Conservation (phyloP, 2,888 invertebrate genomes). For the Tenthredo amoena region DNA sequence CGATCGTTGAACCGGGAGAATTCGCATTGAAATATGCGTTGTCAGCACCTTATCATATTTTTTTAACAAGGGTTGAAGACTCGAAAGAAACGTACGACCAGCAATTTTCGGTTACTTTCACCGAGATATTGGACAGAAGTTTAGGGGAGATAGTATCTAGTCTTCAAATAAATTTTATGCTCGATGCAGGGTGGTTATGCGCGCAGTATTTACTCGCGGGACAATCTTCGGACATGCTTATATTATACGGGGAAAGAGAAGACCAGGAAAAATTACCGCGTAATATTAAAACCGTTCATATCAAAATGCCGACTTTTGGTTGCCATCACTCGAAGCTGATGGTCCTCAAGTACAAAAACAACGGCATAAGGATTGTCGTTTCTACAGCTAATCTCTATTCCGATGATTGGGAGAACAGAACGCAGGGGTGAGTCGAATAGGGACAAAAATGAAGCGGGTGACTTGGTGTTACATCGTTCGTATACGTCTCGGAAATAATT, state of each 20-base stretch:
- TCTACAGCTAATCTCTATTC: slow-evolving; percentile 95
- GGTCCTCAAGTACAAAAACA: slow-evolving; percentile 90
- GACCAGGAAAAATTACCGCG: slow-evolving; percentile 61
- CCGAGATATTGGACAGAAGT: slow-evolving; percentile 89
- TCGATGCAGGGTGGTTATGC: slow-evolving; percentile 93
- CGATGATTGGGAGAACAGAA: slow-evolving; percentile 96
- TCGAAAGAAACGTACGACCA: slow-evolving; percentile 83
- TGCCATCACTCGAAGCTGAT: slow-evolving; percentile 86
- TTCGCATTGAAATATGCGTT: slow-evolving; percentile 85
- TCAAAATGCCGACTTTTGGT: slow-evolving; percentile 68
- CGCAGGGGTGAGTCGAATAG: slow-evolving; percentile 86
- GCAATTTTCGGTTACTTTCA: slow-evolving; percentile 85
- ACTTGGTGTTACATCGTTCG: no score
- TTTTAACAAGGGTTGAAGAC: slow-evolving; percentile 86
- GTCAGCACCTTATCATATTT: slow-evolving; percentile 87
- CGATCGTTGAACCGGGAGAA: slow-evolving; percentile 81
- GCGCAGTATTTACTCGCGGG: slow-evolving; percentile 91
- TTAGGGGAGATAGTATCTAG: slow-evolving; percentile 87
- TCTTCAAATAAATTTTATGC: slow-evolving; percentile 96
- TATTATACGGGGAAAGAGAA: slow-evolving; percentile 64
- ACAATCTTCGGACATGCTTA: slow-evolving; percentile 80
- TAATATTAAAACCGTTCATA: slow-evolving; percentile 65
- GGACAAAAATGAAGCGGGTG: no score
- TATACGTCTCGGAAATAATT: background rate
- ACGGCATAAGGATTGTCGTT: slow-evolving; percentile 90